A percentile compares a stretch with the other conserved stretches of the same genome.
These are phyloP conservation scores for Mormoops blainvillei DNA, from an alignment of 2,113 vertebrate genomes.

Conservation along the genomic window DNA sequence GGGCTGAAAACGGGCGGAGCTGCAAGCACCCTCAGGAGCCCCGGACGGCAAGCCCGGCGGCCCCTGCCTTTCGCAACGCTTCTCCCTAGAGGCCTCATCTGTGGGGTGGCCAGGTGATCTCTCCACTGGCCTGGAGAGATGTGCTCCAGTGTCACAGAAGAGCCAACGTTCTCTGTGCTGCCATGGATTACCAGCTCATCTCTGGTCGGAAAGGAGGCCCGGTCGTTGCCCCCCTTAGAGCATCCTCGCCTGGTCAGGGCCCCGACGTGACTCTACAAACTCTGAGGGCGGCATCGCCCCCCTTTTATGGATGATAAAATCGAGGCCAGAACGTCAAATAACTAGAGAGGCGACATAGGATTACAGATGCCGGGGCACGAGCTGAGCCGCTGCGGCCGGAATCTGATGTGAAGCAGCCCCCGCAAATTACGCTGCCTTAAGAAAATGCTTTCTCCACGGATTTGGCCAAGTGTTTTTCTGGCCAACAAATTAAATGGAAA, in stretches of 20 bases:
- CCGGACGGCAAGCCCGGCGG: neutral
- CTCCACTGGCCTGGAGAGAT: neutral
- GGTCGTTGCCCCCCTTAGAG: neutral
- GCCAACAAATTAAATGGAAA: neutral
- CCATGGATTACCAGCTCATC: accelerated
- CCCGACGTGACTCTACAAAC: neutral
- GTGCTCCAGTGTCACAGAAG: neutral
- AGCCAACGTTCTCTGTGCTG: neutral
- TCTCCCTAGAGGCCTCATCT: neutral
- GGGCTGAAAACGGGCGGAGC: too few species aligned
- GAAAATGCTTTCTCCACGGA: neutral
- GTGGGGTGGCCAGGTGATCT: accelerated
- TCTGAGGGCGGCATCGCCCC: neutral
- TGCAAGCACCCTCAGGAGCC: neutral
- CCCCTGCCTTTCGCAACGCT: neutral
- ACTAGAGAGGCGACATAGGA: accelerated
- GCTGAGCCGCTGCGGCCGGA: neutral
- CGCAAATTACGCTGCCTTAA: neutral
- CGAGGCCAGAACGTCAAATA: neutral
- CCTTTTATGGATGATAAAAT: neutral
- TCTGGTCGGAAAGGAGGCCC: neutral
- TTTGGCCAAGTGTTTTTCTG: neutral
- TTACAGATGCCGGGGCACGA: accelerated
- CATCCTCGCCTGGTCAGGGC: accelerated
- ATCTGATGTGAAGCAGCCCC: accelerated